phyloP scores from a whole-genome alignment of 2,113 vertebrate species.

The Brachyhypopomus gauderio region DNA sequence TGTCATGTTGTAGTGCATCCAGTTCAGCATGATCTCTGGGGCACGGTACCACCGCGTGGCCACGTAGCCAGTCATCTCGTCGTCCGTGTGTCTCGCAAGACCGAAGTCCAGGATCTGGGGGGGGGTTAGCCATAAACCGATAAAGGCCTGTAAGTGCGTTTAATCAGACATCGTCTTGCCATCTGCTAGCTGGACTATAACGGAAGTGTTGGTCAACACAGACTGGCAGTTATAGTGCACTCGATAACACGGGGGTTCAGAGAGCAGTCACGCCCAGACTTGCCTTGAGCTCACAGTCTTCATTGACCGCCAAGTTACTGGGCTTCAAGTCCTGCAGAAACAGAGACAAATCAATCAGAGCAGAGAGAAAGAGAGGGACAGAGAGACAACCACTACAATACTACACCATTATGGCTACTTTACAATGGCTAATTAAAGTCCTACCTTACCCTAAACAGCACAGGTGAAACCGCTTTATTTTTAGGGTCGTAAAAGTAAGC shows the following conservation, averaged over 20 bases:
- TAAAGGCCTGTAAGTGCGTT: not conserved
- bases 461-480: not conserved
- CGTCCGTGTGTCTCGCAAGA: constrained; percentile 93
- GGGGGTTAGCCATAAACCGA: constrained; percentile 19
- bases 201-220: constrained; percentile 4
- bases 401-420: not conserved
- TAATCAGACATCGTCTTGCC: constrained; percentile 18
- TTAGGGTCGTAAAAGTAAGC: constrained; percentile 8
- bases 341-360: constrained; percentile 1
- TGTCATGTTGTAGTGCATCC: constrained; percentile 99
- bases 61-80: constrained; percentile 98
- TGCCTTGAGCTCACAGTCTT: constrained; percentile 97
- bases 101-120: constrained; percentile 95
- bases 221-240: constrained; percentile 14
- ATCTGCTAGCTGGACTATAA: constrained; percentile 35
- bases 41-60: constrained; percentile 97
- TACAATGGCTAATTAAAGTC: not conserved
- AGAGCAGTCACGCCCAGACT: constrained; percentile 28
- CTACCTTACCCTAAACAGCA: not conserved
- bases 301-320: constrained; percentile 96
- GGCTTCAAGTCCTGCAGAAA: constrained; percentile 89
- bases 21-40: constrained; percentile 98
- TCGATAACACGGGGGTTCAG: constrained; percentile 9
- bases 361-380: too few relatives aligned
- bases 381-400: not conserved